Base-by-base conservation (phyloP, 2,113 vertebrate genomes). In the Takifugu bimaculatus region DNA sequence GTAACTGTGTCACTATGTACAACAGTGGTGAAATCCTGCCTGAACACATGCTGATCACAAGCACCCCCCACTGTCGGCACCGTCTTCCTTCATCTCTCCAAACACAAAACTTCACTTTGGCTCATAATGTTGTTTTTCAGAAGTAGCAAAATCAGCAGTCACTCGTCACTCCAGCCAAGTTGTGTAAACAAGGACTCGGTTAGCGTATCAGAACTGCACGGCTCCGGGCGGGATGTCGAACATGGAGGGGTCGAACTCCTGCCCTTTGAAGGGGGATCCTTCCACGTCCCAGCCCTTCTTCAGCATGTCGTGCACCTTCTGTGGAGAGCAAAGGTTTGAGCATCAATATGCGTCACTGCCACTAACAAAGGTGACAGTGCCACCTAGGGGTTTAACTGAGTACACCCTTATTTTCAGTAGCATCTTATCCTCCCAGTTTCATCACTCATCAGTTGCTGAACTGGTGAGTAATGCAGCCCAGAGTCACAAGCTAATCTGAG, bases 221-320 rank as follows among this genome's bases (percentile, higher is more conserved):
- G 96, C 94, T 1, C 94, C 93, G 0, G 94, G 92, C 7, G 94
- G 95, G 90, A 99, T 95, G 91, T 97, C 95, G 64, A 99, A 99
- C 95, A 98, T 90, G 89, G 95, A 88, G 0, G 96, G 96, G 88
- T 99, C 97, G 27, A 98, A 99, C 74, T 91, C 86, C 86, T 99
- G 96, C 57, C 97, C 97, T 39, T 78, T 94, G 88, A 99, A 99
- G 0, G 97, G 97, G 0, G 97, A 99, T 6, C 97, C 97, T 59
- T 98, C 96, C 0, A 94, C 95, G 49, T 99, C 94, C 97, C 97
- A 99, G 80, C 96, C 96, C 77, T 97, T 98, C 92, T 96, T 96
- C 88, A 99, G 91, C 96, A 99, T 98, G 42, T 99, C 94, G 0
- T 99, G 97, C 63, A 98, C 97, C 85, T 97, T 98, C 97, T 98